Percentiles rank a stretch among this genome's conserved stretches.
These are phyloP conservation scores for Campoletis raptor DNA, from an alignment of 2,888 invertebrate species.

Conservation along the genomic window DNA sequence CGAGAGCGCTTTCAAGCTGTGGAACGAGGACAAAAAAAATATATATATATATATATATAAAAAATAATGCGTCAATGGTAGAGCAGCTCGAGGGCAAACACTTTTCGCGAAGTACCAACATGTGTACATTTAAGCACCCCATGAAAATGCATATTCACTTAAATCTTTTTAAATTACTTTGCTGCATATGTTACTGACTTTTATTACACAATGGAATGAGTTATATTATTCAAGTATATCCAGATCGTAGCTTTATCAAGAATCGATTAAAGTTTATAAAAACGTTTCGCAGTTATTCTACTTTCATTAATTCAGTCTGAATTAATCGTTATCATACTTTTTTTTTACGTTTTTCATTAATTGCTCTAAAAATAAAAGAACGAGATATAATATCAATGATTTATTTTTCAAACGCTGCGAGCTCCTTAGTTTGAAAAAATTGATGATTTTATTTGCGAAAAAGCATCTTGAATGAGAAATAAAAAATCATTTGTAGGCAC, in stretches of 20 bases:
- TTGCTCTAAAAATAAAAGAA: neutral
- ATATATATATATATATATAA: too few relatives aligned
- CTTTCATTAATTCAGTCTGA: neutral
- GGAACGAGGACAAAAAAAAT: slow-evolving; percentile 24
- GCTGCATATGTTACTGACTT: neutral
- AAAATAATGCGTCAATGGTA: slow-evolving; percentile 57
- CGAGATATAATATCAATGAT: neutral
- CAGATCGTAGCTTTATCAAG: neutral
- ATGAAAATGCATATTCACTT: slow-evolving; percentile 33
- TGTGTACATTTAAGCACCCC: slow-evolving; percentile 29
- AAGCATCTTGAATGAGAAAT: neutral
- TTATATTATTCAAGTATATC: neutral
- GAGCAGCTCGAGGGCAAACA: slow-evolving; percentile 38
- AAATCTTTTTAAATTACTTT: slow-evolving; percentile 24
- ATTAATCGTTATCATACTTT: neutral
- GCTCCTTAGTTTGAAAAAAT: neutral
- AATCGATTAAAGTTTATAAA: neutral
- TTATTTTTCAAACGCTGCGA: neutral
- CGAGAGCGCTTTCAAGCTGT: slow-evolving; percentile 37
- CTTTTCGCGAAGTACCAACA: slow-evolving; percentile 38
- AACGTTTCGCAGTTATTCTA: neutral
- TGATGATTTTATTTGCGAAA: neutral
- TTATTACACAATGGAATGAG: neutral
- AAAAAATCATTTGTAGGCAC: neutral
- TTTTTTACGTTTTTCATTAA: neutral